phyloP scores from a whole-genome alignment of 2,888 invertebrate species.

The Ametastegia equiseti region DNA sequence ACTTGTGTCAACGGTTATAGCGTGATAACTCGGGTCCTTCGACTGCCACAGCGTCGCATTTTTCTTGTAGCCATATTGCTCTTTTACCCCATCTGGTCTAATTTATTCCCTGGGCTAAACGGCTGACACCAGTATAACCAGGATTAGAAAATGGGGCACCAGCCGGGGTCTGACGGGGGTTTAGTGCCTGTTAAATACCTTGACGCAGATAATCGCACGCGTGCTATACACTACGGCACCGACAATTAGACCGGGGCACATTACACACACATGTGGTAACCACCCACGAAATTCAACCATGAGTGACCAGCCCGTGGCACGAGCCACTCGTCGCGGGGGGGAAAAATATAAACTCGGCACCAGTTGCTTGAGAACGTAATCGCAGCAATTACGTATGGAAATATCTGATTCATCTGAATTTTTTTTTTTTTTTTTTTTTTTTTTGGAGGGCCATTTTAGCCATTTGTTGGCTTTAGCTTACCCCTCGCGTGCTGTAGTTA shows the following conservation, averaged over 20 bases:
- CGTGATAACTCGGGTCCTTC: background rate
- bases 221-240: constrained; percentile 59
- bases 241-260: constrained; percentile 47
- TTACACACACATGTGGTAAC: constrained; percentile 43
- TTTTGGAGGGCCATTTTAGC: background rate
- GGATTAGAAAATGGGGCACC: constrained; percentile 17
- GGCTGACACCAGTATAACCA: constrained; percentile 38
- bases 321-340: constrained; percentile 39
- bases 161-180: background rate
- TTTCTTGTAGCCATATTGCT: constrained; percentile 13
- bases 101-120: constrained; percentile 57
- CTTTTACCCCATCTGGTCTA: constrained; percentile 49
- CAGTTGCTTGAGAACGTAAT: constrained; percentile 72
- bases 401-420: constrained; percentile 71
- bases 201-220: constrained; percentile 42
- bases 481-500: too few relatives aligned
- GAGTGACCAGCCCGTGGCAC: constrained; percentile 50
- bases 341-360: constrained; percentile 54
- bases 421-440: too few relatives aligned
- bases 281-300: constrained; percentile 15
- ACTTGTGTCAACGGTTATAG: constrained; percentile 23
- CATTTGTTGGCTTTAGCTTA: background rate
- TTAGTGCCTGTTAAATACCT: constrained; percentile 34
- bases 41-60: background rate
- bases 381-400: constrained; percentile 74